phyloP scores from a whole-genome alignment of 2,888 invertebrate genomes.

The Xestia xanthographa region DNA sequence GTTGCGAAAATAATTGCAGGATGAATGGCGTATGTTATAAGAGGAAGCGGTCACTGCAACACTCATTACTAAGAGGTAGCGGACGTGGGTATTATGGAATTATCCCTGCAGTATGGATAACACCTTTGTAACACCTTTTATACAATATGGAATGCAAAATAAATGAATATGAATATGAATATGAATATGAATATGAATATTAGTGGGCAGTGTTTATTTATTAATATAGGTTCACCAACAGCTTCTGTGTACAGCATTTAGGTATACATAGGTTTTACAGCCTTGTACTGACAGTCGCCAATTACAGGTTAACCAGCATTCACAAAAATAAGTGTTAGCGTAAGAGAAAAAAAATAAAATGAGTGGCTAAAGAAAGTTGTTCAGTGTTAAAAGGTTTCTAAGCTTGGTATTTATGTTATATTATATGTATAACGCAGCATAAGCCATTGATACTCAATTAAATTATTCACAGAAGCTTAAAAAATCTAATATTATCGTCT shows the following conservation, averaged over 20 bases:
- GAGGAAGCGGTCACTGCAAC: not conserved
- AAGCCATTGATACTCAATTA: not conserved
- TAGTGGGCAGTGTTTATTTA: not conserved
- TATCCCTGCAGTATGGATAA: not conserved
- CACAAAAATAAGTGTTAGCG: no score
- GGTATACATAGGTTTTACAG: no score
- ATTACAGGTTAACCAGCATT: no score
- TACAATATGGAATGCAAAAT: no score
- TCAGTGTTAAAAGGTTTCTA: not conserved
- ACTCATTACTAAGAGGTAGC: not conserved
- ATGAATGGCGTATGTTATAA: not conserved
- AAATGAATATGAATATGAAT: no score
- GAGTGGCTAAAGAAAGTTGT: no score
- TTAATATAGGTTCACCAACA: no score
- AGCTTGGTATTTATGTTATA: not conserved
- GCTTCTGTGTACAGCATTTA: no score
- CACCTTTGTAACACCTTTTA: no score
- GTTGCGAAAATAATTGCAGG: constrained; percentile 59
- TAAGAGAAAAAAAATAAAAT: no score
- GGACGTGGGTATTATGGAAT: not conserved
- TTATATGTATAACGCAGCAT: not conserved
- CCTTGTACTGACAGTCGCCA: no score
- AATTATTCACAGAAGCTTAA: not conserved
- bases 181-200: no score
- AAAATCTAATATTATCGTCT: not conserved